phyloP scores from a whole-genome alignment of 2,888 invertebrate genomes.

The Parnassius apollo region DNA sequence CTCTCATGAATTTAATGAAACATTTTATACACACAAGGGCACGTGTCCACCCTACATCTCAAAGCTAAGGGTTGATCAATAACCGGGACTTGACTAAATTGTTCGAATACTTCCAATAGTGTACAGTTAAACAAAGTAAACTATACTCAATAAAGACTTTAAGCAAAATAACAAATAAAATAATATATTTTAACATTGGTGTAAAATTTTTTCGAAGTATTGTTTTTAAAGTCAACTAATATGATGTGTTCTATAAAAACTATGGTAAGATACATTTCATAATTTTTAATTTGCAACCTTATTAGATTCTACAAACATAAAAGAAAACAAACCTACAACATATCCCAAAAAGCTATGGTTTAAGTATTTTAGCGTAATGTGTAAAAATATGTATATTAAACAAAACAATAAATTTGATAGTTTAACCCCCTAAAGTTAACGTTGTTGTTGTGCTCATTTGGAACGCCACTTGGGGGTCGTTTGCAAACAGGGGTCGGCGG shows the following conservation, averaged over 20 bases:
- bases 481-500: constrained; percentile 61
- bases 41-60: constrained; percentile 35
- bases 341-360: no score
- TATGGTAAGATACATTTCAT: no score
- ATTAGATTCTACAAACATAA: no score
- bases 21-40: constrained; percentile 39
- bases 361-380: no score
- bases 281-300: no score
- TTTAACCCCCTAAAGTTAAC: constrained; percentile 28
- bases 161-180: no score
- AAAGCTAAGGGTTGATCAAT: constrained; percentile 3
- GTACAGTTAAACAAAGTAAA: background rate
- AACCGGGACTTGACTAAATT: constrained; percentile 2
- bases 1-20: constrained; percentile 42
- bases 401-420: background rate
- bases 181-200: no score
- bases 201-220: no score
- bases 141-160: background rate
- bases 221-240: no score
- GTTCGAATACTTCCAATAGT: constrained; percentile 4
- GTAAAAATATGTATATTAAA: no score
- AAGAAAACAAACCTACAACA: no score
- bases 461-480: constrained; percentile 46
- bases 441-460: constrained; percentile 30
- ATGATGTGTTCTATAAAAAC: no score